Evolutionary conservation across 2,113 vertebrate genomes (phyloP).

Genomic region (Brachirus orientalis): DNA sequence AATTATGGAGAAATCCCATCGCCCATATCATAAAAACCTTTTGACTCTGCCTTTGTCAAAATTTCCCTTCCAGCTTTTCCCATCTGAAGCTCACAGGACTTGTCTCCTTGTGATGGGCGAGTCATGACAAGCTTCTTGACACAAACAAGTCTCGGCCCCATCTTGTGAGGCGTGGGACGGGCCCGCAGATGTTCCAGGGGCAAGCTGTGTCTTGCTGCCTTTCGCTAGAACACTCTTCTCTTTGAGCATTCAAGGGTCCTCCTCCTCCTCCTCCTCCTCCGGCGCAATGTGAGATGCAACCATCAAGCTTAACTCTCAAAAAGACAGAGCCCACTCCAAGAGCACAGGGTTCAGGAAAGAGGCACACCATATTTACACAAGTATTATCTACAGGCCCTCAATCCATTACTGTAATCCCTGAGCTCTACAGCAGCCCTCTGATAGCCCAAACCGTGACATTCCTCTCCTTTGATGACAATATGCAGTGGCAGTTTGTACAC

Average conservation of each 20-base stretch:
- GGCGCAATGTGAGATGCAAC: slow-evolving; percentile 84
- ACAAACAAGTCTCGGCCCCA: slow-evolving; percentile 97
- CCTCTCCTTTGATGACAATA: slow-evolving; percentile 57
- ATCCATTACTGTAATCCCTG: slow-evolving; percentile 82
- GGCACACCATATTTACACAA: slow-evolving; percentile 78
- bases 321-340: slow-evolving; percentile 70
- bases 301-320: slow-evolving; percentile 77
- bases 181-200: slow-evolving; percentile 93
- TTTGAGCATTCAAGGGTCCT: slow-evolving; percentile 79
- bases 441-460: slow-evolving; percentile 67
- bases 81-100: slow-evolving; percentile 81
- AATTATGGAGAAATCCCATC: slow-evolving; percentile 55
- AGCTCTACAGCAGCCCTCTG: slow-evolving; percentile 55
- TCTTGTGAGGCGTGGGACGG: slow-evolving; percentile 91
- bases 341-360: slow-evolving; percentile 80
- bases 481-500: slow-evolving; percentile 62
- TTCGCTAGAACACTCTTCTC: slow-evolving; percentile 91
- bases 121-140: slow-evolving; percentile 90
- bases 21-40: slow-evolving; percentile 65
- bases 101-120: slow-evolving; percentile 83
- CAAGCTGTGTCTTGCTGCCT: slow-evolving; percentile 95
- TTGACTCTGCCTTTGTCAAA: slow-evolving; percentile 54
- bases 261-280: slow-evolving; percentile 80
- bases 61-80: slow-evolving; percentile 73
- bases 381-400: slow-evolving; percentile 77